Percentiles rank a stretch among this genome's conserved stretches.
These are phyloP conservation scores for Aplocera efformata DNA, from an alignment of 2,888 invertebrate genomes.

Conservation along the genomic window DNA sequence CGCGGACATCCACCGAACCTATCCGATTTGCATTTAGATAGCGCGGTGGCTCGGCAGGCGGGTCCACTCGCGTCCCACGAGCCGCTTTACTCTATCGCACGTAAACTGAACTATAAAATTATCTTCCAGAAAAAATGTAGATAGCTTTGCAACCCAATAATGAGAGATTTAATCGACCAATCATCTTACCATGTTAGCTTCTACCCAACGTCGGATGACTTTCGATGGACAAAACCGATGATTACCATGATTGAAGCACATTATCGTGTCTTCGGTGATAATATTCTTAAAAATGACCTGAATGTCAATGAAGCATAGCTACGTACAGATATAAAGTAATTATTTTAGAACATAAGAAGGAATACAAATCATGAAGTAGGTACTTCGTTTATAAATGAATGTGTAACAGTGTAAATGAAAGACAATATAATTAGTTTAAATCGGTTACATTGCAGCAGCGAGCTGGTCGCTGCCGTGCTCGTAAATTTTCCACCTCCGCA, in stretches of 20 bases:
- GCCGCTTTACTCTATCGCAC: slow-evolving; percentile 60
- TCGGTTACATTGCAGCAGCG: slow-evolving; percentile 23
- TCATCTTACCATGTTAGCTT: slow-evolving; percentile 39
- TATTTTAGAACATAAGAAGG: no score
- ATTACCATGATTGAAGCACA: slow-evolving; percentile 26
- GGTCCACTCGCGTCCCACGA: slow-evolving; percentile 30
- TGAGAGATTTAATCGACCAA: slow-evolving; percentile 56
- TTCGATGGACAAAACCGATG: slow-evolving; percentile 27
- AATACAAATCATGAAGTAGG: no score
- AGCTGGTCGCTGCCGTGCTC: slow-evolving; percentile 52
- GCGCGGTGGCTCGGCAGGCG: slow-evolving; percentile 49
- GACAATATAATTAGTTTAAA: slow-evolving; percentile 8
- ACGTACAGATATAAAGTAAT: no score
- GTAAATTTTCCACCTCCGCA: slow-evolving; percentile 71
- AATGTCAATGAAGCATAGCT: slow-evolving; percentile 4
- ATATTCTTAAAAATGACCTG: slow-evolving; percentile 5
- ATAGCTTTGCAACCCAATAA: slow-evolving; percentile 46
- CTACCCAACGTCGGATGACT: slow-evolving; percentile 31
- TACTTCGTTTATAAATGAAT: no score
- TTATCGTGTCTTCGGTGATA: slow-evolving; percentile 23
- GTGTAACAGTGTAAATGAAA: slow-evolving; percentile 1
- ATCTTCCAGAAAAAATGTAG: slow-evolving; percentile 49
- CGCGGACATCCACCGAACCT: slow-evolving; percentile 73
- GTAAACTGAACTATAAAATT: slow-evolving; percentile 70
- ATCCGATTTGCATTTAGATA: slow-evolving; percentile 80